These are phyloP conservation scores for Diuraphis noxia DNA, from an alignment of 1,140 invertebrate genomes.

Conservation along the genomic window DNA sequence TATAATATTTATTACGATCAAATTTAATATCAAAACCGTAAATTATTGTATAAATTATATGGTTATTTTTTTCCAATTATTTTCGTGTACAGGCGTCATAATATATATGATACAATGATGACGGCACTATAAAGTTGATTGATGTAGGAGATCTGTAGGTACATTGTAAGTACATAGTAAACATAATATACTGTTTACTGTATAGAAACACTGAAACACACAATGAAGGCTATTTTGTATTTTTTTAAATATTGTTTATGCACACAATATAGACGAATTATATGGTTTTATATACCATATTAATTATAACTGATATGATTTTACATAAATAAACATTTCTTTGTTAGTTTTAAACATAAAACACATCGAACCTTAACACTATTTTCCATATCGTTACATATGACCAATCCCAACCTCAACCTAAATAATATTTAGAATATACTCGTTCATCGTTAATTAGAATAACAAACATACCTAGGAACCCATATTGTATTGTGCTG, in stretches of 20 bases:
- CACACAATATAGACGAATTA: not conserved
- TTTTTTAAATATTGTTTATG: not conserved
- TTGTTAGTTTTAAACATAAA: not conserved
- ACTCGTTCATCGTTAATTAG: not conserved
- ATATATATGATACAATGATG: not conserved
- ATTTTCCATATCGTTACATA: conserved; percentile 29
- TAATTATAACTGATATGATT: conserved; percentile 1
- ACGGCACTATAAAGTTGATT: not conserved
- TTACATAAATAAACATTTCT: conserved; percentile 31
- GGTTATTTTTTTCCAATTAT: not conserved
- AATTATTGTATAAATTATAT: not conserved
- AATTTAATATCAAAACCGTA: too few relatives aligned
- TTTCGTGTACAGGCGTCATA: not conserved
- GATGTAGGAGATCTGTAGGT: not conserved
- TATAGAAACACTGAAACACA: not conserved
- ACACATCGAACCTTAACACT: conserved; percentile 19
- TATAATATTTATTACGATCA: not conserved
- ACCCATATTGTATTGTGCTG: not conserved
- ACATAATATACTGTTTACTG: not conserved
- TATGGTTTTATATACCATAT: not conserved
- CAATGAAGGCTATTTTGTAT: conserved; percentile 2
- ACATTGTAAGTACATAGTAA: not conserved
- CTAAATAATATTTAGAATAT: conserved; percentile 10
- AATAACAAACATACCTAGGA: not conserved
- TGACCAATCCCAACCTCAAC: conserved; percentile 24